Evolutionary conservation across 2,797 vertebrate genomes (phyloP), one percentile per base, ranked within the genome.

Genomic region (Lates japonicus): DNA sequence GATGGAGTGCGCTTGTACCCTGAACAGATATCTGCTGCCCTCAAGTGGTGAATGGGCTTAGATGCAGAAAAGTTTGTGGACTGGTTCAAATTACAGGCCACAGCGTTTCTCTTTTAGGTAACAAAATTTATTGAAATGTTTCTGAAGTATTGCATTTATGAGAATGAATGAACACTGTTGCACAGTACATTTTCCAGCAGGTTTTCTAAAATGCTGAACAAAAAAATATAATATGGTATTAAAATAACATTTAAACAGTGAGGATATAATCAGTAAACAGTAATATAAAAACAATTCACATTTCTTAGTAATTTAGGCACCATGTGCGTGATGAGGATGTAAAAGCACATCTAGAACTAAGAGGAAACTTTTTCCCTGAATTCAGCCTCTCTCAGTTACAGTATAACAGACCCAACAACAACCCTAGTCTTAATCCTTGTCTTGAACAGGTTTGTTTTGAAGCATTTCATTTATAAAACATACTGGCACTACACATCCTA

Each of bases 1-100:
- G 49, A 25, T 58, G 9, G 11, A 37, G 13, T 29, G 31, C n/a
- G 7, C 20, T 12, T 12, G 41, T 16, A 2, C 6, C 25, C 39
- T 72, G 1, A 25, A 0, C 4, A 57, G 77, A 66, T 41, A 76
- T 76, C 29, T 87, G 79, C 87, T 90, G 87, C 93, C 93, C 78
- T 44, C 94, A 17, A 75, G 90, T 82, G 94, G 93, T 13, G 0
- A 22, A 12, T 1, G 0, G 3, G 57, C 2, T 7, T 0, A 69
- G 0, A 3, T 70, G 74, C 87, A 87, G 20, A 1, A 2, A 19
- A 2, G 4, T 22, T 6, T 39, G 16, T 22, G 7, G 29, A 17
- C 5, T 8, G 3, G 22, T 19, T 49, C 1, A 61, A 55, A 55
- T 9, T 1, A 62, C 75, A n/a, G 46, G 4, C 2, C 19, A 29